Conservation (phyloP, 2,113 vertebrate genomes). For the Paradoxurus hermaphroditus region DNA sequence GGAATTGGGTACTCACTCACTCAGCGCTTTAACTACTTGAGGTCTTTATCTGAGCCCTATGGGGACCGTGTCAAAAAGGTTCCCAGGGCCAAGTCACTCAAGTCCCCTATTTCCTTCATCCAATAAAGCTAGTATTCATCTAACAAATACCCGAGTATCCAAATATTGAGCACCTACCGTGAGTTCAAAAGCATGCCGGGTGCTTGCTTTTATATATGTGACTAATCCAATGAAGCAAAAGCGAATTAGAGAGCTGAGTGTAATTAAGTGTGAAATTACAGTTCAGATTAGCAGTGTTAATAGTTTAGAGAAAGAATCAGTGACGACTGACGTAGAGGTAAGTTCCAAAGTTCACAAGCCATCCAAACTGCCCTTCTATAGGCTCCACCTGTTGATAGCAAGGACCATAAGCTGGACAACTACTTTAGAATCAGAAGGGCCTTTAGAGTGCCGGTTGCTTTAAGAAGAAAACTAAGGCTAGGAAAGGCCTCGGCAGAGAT, state of each 20-base stretch:
- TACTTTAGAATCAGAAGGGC: neutral
- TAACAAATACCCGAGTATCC: neutral
- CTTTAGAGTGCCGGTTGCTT: neutral
- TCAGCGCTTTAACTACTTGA: neutral
- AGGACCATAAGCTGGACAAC: neutral
- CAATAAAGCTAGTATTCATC: neutral
- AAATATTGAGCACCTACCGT: neutral
- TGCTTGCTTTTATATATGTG: neutral
- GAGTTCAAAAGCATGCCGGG: neutral
- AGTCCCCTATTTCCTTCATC: neutral
- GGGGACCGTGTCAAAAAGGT: neutral
- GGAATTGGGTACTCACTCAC: neutral
- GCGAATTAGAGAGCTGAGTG: neutral
- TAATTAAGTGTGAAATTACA: slow-evolving; percentile 36
- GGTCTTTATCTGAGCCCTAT: neutral
- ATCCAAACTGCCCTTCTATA: neutral
- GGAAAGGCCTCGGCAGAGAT: neutral
- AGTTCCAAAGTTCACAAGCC: slow-evolving; percentile 59
- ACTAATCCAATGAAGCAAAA: neutral
- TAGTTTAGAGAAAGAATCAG: slow-evolving; percentile 14
- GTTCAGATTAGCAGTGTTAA: neutral
- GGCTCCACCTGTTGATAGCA: slow-evolving; percentile 36
- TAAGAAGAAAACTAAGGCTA: neutral
- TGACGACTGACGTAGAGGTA: slow-evolving; percentile 5
- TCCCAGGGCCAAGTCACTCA: neutral